A percentile compares a stretch with the other conserved stretches of the same genome.
These are phyloP conservation scores for Lasiurus borealis DNA, from an alignment of 2,113 vertebrate genomes.

Conservation along the genomic window DNA sequence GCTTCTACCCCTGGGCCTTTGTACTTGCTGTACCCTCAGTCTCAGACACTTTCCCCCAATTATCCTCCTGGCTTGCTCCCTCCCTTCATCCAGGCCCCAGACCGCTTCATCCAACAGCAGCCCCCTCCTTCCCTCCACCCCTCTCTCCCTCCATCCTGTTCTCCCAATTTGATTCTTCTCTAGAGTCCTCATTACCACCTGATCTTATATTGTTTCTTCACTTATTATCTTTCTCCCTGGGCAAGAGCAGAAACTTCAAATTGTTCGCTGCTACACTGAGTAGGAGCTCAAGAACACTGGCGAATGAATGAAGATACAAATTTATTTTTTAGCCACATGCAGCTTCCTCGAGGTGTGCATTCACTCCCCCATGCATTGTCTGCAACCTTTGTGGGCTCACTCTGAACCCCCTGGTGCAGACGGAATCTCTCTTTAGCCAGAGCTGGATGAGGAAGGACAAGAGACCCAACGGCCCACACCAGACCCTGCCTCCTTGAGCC, in stretches of 20 bases:
- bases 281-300: not conserved
- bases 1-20: not conserved
- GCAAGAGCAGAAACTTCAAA: not conserved
- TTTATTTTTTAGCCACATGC: not conserved
- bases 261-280: not conserved
- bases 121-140: not conserved
- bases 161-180: not conserved
- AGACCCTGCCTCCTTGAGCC: not conserved
- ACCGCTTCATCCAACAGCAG: not conserved
- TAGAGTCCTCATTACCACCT: not conserved
- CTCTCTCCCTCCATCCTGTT: not conserved
- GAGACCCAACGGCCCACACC: constrained; percentile 24
- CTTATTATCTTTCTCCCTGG: not conserved
- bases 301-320: not conserved
- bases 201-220: not conserved
- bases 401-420: not conserved
- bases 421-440: not conserved
- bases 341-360: not conserved
- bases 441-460: constrained; percentile 39
- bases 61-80: not conserved
- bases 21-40: not conserved
- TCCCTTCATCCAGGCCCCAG: not conserved
- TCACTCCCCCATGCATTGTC: not conserved
- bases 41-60: not conserved
- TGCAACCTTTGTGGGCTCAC: not conserved